These are phyloP conservation scores for Tipula unca DNA, from an alignment of 2,888 invertebrate genomes.

Conservation along the genomic window DNA sequence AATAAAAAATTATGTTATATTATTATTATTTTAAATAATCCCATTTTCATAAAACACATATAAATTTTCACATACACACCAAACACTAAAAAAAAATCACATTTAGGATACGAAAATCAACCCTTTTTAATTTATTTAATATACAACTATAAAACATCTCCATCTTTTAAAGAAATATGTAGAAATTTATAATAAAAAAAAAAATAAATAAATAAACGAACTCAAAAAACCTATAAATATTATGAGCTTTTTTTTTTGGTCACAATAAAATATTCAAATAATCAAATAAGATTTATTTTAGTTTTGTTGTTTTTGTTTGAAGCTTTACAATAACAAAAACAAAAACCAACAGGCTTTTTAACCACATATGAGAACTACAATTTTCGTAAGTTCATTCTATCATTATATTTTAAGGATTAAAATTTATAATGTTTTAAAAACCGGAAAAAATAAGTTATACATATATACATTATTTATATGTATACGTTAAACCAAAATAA, in stretches of 20 bases:
- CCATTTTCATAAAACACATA: not conserved
- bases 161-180: not conserved
- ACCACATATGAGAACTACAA: not conserved
- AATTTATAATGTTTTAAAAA: too few relatives aligned
- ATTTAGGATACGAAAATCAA: not conserved
- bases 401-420: not conserved
- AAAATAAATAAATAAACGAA: too few relatives aligned
- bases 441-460: not conserved
- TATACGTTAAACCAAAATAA: not conserved
- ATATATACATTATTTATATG: not conserved
- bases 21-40: not conserved
- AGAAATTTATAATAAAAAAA: not conserved
- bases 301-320: not conserved
- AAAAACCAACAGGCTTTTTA: not conserved
- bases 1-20: not conserved
- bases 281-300: not conserved
- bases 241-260: not conserved
- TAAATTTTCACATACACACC: not conserved
- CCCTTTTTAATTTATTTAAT: conserved; percentile 9
- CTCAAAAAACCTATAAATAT: not conserved
- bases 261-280: not conserved
- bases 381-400: not conserved
- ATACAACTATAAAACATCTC: not conserved
- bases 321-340: not conserved
- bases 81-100: not conserved